Conservation (phyloP, 64 coral and sea anemone species). For the Catalaphyllia jardinei region DNA sequence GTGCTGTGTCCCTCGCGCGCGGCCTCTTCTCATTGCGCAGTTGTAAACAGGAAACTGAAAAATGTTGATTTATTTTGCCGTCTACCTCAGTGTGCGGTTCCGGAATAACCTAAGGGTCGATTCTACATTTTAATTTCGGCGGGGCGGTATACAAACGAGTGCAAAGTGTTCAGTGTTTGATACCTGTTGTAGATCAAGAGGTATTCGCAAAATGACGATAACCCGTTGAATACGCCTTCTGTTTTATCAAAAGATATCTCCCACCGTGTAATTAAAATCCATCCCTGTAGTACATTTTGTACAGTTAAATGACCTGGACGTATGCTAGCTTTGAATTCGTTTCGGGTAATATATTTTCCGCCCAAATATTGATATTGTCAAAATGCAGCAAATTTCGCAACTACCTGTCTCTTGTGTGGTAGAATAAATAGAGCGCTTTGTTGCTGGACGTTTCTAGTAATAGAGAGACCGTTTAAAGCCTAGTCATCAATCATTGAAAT, state of each 20-base stretch:
- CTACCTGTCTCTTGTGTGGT: constrained; percentile 18
- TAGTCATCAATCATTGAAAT: neutral
- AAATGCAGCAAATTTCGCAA: neutral
- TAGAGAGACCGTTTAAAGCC: neutral
- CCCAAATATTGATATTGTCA: constrained; percentile 16
- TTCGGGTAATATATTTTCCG: neutral
- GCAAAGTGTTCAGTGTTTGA: neutral
- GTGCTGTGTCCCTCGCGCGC: constrained; percentile 9
- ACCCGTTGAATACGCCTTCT: neutral
- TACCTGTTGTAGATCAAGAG: neutral
- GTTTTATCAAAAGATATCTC: neutral
- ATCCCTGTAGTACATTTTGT: neutral
- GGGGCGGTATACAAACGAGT: neutral
- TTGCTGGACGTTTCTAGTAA: neutral
- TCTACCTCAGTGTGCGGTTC: constrained; percentile 27
- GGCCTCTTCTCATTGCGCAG: constrained; percentile 6
- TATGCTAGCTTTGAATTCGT: neutral
- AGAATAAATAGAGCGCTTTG: constrained; percentile 18
- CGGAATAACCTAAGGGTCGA: constrained; percentile 20
- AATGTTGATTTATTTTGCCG: constrained; percentile 41
- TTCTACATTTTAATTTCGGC: constrained; percentile 4
- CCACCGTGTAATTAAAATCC: neutral
- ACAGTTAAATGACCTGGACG: neutral
- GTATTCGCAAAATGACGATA: neutral
- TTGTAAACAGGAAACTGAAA: constrained; percentile 42